Evolutionary conservation across 1,140 invertebrate species (phyloP).

Genomic region (Helicoverpa armigera): DNA sequence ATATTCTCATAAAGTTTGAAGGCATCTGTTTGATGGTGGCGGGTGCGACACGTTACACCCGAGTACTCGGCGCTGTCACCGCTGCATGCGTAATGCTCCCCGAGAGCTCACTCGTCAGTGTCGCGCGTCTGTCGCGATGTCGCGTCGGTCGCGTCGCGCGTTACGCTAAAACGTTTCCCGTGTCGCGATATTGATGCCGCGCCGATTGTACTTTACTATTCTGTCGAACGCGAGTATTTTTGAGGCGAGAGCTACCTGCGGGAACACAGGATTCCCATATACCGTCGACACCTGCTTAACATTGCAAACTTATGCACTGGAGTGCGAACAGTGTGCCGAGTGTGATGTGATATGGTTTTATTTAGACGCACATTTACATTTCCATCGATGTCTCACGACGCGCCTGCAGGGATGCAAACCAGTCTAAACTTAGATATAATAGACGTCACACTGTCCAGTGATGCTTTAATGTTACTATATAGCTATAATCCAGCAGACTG

Average conservation of each 20-base stretch:
- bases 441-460: too few relatives aligned
- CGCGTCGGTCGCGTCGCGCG: background rate
- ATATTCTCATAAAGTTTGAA: too few relatives aligned
- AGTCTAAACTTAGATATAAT: too few relatives aligned
- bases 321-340: background rate
- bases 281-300: conserved; percentile 11
- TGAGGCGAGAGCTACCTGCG: background rate
- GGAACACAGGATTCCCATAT: conserved; percentile 19
- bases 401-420: too few relatives aligned
- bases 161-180: conserved; percentile 33
- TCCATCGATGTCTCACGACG: too few relatives aligned
- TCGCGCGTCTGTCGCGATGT: background rate
- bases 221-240: conserved; percentile 23
- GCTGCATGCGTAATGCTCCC: conserved; percentile 9
- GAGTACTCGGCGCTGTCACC: conserved; percentile 2
- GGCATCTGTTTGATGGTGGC: background rate
- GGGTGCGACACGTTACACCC: background rate
- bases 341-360: background rate
- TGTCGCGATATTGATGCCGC: conserved; percentile 25
- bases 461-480: too few relatives aligned
- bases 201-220: conserved; percentile 34
- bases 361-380: background rate
- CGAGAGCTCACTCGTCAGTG: conserved; percentile 20
- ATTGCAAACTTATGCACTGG: conserved; percentile 22
- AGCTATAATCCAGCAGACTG: too few relatives aligned